A percentile compares a stretch with the other conserved stretches of the same genome.
These are phyloP conservation scores for Pomatostomus ruficeps DNA, from an alignment of 2,113 vertebrate genomes.

Conservation along the genomic window DNA sequence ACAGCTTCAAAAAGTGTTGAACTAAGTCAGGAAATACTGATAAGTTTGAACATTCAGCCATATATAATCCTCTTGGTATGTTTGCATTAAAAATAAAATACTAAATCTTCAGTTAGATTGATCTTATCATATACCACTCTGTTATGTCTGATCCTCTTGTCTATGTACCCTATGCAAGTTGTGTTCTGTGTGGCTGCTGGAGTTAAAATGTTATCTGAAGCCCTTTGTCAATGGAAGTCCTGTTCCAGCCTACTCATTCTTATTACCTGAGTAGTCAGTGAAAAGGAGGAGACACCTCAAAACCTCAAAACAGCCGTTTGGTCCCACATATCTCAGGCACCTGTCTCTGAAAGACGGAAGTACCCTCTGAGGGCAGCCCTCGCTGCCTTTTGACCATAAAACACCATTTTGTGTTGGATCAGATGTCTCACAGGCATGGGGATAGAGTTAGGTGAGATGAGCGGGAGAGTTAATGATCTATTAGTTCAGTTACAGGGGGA, in stretches of 20 bases:
- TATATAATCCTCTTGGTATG: not conserved
- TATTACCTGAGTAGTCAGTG: not conserved
- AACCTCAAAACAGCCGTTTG: not conserved
- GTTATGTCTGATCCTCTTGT: not conserved
- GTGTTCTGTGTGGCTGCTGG: not conserved
- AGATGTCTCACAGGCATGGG: not conserved
- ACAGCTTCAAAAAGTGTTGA: not conserved
- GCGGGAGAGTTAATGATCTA: not conserved
- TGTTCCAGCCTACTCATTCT: not conserved
- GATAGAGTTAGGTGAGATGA: not conserved
- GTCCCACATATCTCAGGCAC: not conserved
- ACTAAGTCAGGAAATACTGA: not conserved
- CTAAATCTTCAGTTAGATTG: not conserved
- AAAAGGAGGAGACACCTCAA: not conserved
- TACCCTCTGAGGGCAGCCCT: not conserved
- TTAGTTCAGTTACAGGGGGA: not conserved
- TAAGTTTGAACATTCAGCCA: not conserved
- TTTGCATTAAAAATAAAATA: not conserved
- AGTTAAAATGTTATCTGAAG: not conserved
- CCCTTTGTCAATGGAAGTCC: not conserved
- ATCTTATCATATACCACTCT: not conserved
- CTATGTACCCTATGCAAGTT: accelerated
- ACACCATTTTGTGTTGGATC: not conserved
- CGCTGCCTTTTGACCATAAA: not conserved
- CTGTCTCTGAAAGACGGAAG: not conserved